Base-by-base conservation (phyloP, 2,888 invertebrate species). In the Hydriomena furcata region DNA sequence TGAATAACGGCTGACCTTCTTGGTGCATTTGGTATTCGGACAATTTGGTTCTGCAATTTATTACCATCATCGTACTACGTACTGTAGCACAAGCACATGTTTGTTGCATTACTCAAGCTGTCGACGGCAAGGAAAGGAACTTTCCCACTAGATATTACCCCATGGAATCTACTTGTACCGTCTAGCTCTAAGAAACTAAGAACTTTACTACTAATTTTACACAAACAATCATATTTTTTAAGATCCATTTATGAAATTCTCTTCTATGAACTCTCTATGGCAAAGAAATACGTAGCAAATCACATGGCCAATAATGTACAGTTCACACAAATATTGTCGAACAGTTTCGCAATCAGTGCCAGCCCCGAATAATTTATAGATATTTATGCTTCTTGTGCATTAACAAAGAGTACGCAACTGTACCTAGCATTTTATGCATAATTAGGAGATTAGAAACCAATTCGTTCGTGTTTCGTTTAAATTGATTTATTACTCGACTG, bases 371-470 rank as follows among this genome's bases (percentile, higher is more conserved):
- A 27, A 34, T 45, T 37, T n/a, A n/a, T n/a, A n/a, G 41, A 42
- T 42, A 28, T 11, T 10, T 45, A 27, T 17, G 25, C 34, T 38
- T 36, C 24, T 28, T 30, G 12, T 8, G 27, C 43, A 42, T 41
- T 11, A 36, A 37, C 37, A 38, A 44, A 48, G 37, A 48, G 47
- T 47, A 48, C 47, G 52, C 43, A 52, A 47, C 42, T 34, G 44
- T 32, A 41, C 21, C 38, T 21, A 23, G 32, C 38, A 34, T 32
- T 46, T 46, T 42, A 46, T 10, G 43, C 34, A 42, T 48, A 42
- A 45, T 36, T 25, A 21, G 21, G 21, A 7, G 7, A 38, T 7
- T 51, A 40, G 24, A 25, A 43, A 47, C 52, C 21, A 52, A 38
- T 52, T 47, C 32, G 52, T 47, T 38, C 20, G 34, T 37, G 38